Percentiles rank a stretch among this genome's conserved stretches.
phyloP scores from a whole-genome alignment of 2,113 vertebrate species.

The Platysteira castanea region DNA sequence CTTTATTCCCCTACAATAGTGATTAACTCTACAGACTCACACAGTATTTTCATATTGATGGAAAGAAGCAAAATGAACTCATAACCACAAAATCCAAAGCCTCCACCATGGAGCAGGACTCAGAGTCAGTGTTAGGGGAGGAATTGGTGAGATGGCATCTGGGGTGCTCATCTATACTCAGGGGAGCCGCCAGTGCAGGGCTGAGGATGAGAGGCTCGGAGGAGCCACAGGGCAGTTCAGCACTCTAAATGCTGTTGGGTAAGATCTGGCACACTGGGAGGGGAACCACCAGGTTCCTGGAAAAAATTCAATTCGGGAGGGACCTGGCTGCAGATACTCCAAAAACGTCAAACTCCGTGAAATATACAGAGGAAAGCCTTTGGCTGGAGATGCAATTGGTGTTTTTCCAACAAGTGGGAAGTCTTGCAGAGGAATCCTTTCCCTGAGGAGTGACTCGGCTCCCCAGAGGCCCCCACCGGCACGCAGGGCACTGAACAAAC shows the following conservation, averaged over 20 bases:
- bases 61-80: neutral
- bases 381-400: neutral
- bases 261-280: neutral
- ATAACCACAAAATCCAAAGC: neutral
- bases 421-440: neutral
- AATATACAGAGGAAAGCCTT: neutral
- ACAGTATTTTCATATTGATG: neutral
- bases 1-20: neutral
- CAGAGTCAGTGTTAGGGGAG: neutral
- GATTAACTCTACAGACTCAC: neutral
- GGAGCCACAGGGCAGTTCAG: neutral
- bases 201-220: neutral
- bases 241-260: accelerated
- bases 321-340: neutral
- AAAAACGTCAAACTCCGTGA: neutral
- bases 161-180: neutral
- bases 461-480: neutral
- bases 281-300: neutral
- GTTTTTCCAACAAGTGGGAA: neutral
- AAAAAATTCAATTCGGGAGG: neutral
- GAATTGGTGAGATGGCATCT: neutral
- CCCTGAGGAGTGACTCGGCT: neutral
- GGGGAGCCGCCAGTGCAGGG: neutral
- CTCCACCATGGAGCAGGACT: neutral
- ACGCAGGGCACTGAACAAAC: neutral